Evolutionary conservation across 2,113 vertebrate genomes (phyloP), one percentile per base, ranked within the genome.

Genomic region (Azemiops feae): DNA sequence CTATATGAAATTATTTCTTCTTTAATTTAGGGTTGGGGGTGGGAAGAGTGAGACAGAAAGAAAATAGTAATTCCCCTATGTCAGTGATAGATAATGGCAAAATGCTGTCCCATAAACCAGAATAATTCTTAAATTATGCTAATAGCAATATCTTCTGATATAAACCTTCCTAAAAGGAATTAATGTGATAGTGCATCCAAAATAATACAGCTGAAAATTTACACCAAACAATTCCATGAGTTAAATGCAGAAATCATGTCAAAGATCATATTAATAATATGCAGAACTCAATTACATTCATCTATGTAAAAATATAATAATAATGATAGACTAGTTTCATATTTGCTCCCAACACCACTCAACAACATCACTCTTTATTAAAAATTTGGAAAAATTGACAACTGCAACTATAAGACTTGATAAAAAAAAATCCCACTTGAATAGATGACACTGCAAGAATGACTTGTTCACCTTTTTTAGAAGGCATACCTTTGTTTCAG

Each of bases 401-500:
- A 34, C 34, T 22, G 18, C 34, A 81, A 39, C 7, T 22, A 1
- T 39, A 81, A 81, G 16, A 81, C 18, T 81, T 81, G 34, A 74
- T 81, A 50, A 50, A 9, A 1, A 74, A 81, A 81, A 81, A 43
- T 43, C 18, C 1, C 74, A 43, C 34, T 81, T 81, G 34, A 18
- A 43, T 43, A 43, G 2, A 43, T 74, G 74, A 43, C 74, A 43
- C 74, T 43, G 34, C 18, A 81, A 81, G 74, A 43, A 39, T 20
- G 5, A 53, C 50, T 34, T 2, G 64, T 92, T 60, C 2, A 27
- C 1, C 50, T 92, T 11, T 85, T n/a, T 89, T 1, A 91, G 14
- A 45, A 88, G 69, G 64, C 91, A 53, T 97, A 98, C 98, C 97
- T 96, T 97, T 69, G 95, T 60, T 94, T 97, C 97, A 92, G 96